These are phyloP conservation scores for Porites evermanni DNA, from an alignment of 92 coral and sea anemone species.

Conservation along the genomic window DNA sequence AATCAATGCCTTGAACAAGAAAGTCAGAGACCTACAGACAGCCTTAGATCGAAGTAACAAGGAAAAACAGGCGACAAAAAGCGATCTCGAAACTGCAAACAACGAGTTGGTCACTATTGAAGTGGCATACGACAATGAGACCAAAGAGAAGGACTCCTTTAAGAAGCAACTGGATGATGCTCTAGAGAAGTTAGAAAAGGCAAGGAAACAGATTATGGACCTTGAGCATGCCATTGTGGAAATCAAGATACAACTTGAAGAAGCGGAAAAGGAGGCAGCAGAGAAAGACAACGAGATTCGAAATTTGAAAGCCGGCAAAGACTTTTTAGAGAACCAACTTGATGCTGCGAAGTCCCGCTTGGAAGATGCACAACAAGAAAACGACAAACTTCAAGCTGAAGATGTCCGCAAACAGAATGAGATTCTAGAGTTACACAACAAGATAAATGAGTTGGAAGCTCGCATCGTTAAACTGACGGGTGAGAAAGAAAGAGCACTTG, in stretches of 20 bases:
- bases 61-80: slow-evolving; percentile 79
- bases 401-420: slow-evolving; percentile 74
- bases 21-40: slow-evolving; percentile 73
- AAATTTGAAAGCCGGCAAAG: slow-evolving; percentile 77
- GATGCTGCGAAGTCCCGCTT: slow-evolving; percentile 74
- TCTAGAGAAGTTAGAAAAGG: slow-evolving; percentile 76
- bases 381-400: slow-evolving; percentile 70
- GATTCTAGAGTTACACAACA: slow-evolving; percentile 78
- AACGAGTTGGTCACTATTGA: slow-evolving; percentile 80
- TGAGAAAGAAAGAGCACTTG: slow-evolving; percentile 93
- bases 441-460: slow-evolving; percentile 84
- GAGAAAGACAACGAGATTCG: slow-evolving; percentile 86
- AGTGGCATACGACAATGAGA: slow-evolving; percentile 65
- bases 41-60: slow-evolving; percentile 78
- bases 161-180: slow-evolving; percentile 82
- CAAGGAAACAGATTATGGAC: slow-evolving; percentile 78
- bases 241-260: slow-evolving; percentile 79
- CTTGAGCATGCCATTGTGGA: slow-evolving; percentile 82
- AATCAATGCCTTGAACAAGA: slow-evolving; percentile 75
- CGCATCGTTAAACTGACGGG: slow-evolving; percentile 78
- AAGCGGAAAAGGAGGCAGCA: slow-evolving; percentile 69
- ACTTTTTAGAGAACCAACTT: slow-evolving; percentile 76
- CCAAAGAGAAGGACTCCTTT: slow-evolving; percentile 80
- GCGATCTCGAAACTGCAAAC: slow-evolving; percentile 69
- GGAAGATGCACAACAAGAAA: slow-evolving; percentile 73